A percentile compares a stretch with the other conserved stretches of the same genome.
Conservation (phyloP, 2,888 invertebrate genomes). For the Ferrisia virgata region DNA sequence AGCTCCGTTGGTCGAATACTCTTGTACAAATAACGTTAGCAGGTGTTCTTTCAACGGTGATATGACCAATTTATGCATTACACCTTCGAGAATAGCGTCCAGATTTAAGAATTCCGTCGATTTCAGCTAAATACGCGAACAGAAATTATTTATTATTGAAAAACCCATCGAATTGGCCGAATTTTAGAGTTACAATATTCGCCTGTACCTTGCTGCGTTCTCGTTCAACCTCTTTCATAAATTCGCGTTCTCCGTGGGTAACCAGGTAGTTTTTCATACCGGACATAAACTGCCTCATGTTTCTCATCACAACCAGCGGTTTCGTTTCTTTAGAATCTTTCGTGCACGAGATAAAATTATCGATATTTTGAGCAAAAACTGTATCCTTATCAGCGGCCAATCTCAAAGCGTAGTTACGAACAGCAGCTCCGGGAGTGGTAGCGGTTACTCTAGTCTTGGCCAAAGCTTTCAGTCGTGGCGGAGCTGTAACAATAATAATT, state of each 20-base stretch:
- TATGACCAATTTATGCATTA: constrained; percentile 88
- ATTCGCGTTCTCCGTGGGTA: constrained; percentile 90
- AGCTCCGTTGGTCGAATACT: constrained; percentile 74
- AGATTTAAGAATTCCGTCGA: constrained; percentile 90
- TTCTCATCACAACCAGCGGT: constrained; percentile 83
- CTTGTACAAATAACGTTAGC: constrained; percentile 80
- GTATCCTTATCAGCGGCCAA: constrained; percentile 80
- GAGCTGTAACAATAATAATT: constrained; percentile 59
- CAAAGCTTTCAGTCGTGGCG: constrained; percentile 70
- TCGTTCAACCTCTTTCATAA: constrained; percentile 85
- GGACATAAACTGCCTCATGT: constrained; percentile 94
- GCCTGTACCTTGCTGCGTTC: constrained; percentile 69
- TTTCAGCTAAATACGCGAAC: constrained; percentile 63
- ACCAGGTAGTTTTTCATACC: constrained; percentile 98
- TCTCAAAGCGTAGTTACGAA: constrained; percentile 74
- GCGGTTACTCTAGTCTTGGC: constrained; percentile 61
- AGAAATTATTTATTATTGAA: constrained; percentile 29
- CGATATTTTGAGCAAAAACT: constrained; percentile 87
- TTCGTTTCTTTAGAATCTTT: constrained; percentile 83
- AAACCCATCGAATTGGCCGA: neutral
- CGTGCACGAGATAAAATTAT: constrained; percentile 90
- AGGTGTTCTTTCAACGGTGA: constrained; percentile 79
- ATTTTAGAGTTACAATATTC: neutral
- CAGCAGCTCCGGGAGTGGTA: constrained; percentile 62
- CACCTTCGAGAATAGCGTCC: constrained; percentile 91